Evolutionary conservation across 2,888 invertebrate genomes (phyloP).

Genomic region (Pardosa pseudoannulata): DNA sequence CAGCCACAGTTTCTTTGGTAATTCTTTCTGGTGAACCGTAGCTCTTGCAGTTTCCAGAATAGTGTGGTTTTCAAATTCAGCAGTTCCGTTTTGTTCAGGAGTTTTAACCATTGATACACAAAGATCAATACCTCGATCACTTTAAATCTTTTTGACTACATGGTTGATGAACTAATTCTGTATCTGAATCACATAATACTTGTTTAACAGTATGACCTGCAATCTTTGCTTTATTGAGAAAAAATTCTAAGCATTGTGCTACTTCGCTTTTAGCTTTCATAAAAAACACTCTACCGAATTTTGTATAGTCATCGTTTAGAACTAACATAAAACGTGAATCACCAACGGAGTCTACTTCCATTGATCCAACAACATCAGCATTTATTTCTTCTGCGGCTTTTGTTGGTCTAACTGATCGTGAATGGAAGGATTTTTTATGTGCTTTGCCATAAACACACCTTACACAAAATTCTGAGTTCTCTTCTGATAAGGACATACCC

Average conservation of each 20-base stretch:
- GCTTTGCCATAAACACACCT: constrained; percentile 21
- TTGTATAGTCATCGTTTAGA: constrained; percentile 23
- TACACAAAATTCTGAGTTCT: constrained; percentile 5
- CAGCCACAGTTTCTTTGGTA: constrained; percentile 9
- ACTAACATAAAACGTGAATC: constrained; percentile 21
- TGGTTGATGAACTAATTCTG: too few relatives aligned
- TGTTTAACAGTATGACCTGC: too few relatives aligned
- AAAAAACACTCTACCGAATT: constrained; percentile 46
- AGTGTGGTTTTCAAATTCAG: constrained; percentile 4
- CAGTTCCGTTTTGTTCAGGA: constrained; percentile 74
- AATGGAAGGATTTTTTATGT: background rate
- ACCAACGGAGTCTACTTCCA: constrained; percentile 25
- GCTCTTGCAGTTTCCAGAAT: constrained; percentile 5
- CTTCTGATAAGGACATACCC: constrained; percentile 1
- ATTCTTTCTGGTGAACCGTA: background rate
- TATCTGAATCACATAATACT: too few relatives aligned
- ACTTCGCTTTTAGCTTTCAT: constrained; percentile 36
- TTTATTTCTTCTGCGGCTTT: constrained; percentile 3
- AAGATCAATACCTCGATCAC: constrained; percentile 46
- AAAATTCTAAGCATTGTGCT: constrained; percentile 10
- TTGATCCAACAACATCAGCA: constrained; percentile 23
- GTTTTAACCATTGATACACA: too few relatives aligned
- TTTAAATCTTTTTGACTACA: constrained; percentile 38
- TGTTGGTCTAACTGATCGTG: background rate
- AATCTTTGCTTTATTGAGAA: background rate